Base-by-base conservation (phyloP, 2,797 vertebrate species). In the Babyrousa celebensis region DNA sequence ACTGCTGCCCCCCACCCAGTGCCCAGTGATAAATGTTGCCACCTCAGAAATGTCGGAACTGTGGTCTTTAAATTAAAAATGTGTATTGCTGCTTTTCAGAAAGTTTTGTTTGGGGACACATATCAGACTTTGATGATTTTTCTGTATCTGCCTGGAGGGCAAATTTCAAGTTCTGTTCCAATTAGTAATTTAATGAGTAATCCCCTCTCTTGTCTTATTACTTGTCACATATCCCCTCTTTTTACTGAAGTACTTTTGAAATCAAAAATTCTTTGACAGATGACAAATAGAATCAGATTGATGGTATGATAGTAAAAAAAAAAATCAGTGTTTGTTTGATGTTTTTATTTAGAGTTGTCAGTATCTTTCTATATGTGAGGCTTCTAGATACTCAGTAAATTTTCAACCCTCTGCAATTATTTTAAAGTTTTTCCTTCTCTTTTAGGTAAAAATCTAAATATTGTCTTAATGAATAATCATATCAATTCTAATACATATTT, bases 341-440 rank as follows among this genome's bases (percentile, higher is more conserved):
- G 97, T 97, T 98, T 99, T 99, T 98, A 98, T 99, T 98, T 98
- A 96, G 97, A 96, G 77, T 88, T 43, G 54, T 96, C 97, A 97
- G 70, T 96, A 88, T 96, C 85, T 95, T 5, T 97, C 98, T 94
- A 94, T 67, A 96, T 98, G 89, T 71, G 60, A 94, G 48, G 48
- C 84, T 87, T 67, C 77, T 32, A 70, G 63, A 91, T 36, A 23
- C 18, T 52, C 9, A 94, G 65, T 95, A 68, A 86, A 82, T 94
- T 91, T 65, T 91, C 96, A 91, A 84, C 40, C 15, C n/a, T 25
- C 52, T 9, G 87, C 72, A 94, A 62, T 89, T 94, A 27, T 87
- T 56, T 3, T 12, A 21, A 36, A 48, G 18, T 32, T 21, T 63
- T 15, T 89, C n/a, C 21, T 95, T 83, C 84, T 83, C 82, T 89